Percentiles rank a stretch among this genome's conserved stretches.
Evolutionary conservation across 1,140 invertebrate genomes (phyloP).

Genomic region (Brachionus rubens): DNA sequence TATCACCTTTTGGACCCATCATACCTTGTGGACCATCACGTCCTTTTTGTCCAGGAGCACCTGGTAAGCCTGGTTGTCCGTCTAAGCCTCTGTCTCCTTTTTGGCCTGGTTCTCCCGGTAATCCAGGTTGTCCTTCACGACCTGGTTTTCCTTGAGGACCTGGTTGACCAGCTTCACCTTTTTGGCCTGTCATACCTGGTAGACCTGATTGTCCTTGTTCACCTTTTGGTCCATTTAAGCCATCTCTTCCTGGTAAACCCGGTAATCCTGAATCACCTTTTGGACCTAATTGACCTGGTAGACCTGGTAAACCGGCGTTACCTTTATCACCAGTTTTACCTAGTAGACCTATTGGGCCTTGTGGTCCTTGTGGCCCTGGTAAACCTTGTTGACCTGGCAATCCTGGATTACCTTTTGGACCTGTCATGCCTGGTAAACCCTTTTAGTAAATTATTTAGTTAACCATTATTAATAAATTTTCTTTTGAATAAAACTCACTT

Average conservation of each 20-base stretch:
- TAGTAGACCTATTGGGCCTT: not conserved
- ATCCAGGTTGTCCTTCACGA: not conserved
- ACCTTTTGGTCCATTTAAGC: constrained; percentile 37
- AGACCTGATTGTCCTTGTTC: not conserved
- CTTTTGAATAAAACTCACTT: not conserved
- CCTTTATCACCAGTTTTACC: constrained; percentile 63
- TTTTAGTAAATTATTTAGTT: not conserved
- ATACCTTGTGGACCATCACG: constrained; percentile 5
- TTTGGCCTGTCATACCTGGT: not conserved
- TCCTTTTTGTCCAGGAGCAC: not conserved
- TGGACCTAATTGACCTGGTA: constrained; percentile 60
- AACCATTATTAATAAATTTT: not conserved
- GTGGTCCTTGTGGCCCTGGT: constrained; percentile 7
- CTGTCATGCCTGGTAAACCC: not conserved
- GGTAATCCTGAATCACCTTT: constrained; percentile 25
- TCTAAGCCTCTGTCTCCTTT: not conserved
- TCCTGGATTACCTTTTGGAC: constrained; percentile 66
- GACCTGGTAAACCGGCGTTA: constrained; percentile 58
- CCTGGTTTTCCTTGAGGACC: constrained; percentile 10
- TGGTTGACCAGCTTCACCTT: not conserved
- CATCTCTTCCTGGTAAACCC: constrained; percentile 27
- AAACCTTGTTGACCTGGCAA: constrained; percentile 51
- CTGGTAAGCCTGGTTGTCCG: constrained; percentile 34
- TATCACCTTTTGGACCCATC: constrained; percentile 2
- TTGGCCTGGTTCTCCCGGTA: not conserved